A percentile compares a stretch with the other conserved stretches of the same genome.
These are phyloP conservation scores for Pseudopipra pipra DNA, from an alignment of 2,113 vertebrate genomes.

Conservation along the genomic window DNA sequence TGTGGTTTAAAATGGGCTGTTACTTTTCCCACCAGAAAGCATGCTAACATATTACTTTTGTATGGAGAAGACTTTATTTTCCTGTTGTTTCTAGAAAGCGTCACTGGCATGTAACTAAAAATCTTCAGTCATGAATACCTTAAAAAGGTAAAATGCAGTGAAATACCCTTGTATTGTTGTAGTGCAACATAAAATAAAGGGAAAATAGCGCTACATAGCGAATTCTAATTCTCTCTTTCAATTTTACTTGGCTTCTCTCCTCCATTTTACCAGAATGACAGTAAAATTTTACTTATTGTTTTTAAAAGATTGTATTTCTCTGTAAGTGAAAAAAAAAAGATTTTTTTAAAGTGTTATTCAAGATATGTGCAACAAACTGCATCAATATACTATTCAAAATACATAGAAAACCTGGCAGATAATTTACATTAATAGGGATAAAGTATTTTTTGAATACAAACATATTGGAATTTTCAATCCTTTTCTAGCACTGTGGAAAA, in stretches of 20 bases:
- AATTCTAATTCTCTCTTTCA: neutral
- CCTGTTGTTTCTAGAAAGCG: constrained; percentile 5
- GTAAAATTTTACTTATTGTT: neutral
- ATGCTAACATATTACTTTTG: constrained; percentile 37
- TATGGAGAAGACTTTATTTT: constrained; percentile 40
- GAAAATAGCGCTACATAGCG: neutral
- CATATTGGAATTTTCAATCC: neutral
- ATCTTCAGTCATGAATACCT: neutral
- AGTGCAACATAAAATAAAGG: neutral
- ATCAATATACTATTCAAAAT: neutral
- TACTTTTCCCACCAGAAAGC: constrained; percentile 40
- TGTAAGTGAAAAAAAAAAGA: neutral
- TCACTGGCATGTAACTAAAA: constrained; percentile 38
- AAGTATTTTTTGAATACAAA: neutral
- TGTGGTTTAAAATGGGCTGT: neutral
- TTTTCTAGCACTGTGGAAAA: neutral
- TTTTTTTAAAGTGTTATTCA: neutral
- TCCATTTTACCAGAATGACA: neutral
- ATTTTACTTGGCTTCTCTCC: accelerated
- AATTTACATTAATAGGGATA: neutral
- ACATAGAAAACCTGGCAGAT: neutral
- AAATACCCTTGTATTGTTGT: neutral
- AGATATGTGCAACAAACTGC: neutral
- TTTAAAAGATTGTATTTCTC: neutral
- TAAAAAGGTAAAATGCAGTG: neutral